Evolutionary conservation across 2,113 vertebrate genomes (phyloP).

Genomic region (Calypte anna): DNA sequence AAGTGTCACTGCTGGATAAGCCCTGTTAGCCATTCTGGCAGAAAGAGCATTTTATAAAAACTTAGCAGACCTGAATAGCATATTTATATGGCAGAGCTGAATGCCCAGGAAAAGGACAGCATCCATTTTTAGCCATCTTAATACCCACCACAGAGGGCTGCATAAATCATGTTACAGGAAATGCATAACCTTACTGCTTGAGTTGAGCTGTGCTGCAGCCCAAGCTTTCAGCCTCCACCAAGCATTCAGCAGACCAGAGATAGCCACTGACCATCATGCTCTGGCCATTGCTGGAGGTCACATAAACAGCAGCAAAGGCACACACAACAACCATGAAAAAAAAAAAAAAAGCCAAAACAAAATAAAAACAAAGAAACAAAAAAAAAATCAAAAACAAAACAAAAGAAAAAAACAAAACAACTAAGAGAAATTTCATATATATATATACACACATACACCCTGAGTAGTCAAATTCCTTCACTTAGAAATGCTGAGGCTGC

Average conservation of each 20-base stretch:
- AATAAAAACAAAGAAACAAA: background rate
- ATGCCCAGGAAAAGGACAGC: conserved; percentile 7
- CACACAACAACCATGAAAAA: background rate
- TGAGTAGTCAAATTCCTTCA: background rate
- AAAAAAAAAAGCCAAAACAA: background rate
- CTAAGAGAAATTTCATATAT: background rate
- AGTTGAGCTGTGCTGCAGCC: background rate
- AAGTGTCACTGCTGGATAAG: conserved; percentile 17
- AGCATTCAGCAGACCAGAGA: background rate
- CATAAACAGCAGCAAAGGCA: background rate
- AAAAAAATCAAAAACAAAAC: background rate
- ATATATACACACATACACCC: background rate
- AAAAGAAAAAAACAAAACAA: too few relatives aligned
- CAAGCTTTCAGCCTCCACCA: background rate
- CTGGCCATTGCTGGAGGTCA: background rate
- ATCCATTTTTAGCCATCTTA: conserved; percentile 19
- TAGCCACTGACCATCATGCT: background rate
- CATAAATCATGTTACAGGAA: conserved; percentile 43
- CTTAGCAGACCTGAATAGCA: conserved; percentile 4
- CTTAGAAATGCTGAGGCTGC: background rate
- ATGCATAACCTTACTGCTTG: background rate
- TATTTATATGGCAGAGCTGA: conserved; percentile 11
- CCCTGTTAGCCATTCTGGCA: conserved; percentile 43
- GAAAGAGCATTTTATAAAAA: conserved; percentile 33
- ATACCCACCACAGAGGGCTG: background rate